Base-by-base conservation (phyloP, 1,140 invertebrate species). In the Drosophila pectinifera region DNA sequence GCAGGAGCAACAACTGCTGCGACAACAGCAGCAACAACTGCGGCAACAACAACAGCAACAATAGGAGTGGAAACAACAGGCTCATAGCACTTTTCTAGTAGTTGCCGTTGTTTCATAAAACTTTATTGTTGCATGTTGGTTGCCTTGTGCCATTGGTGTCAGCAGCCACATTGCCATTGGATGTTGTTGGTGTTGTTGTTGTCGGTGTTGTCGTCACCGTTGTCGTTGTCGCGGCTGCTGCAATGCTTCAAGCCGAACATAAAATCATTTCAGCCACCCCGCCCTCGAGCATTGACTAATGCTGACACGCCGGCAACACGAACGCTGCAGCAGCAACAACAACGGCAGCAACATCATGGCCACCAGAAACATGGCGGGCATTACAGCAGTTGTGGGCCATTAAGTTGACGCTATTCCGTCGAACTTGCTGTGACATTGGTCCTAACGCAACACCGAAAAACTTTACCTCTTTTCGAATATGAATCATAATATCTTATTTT, bases 31-130 rank as follows among this genome's bases (percentile, higher is more conserved):
- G 31, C 64, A 72, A 22, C 64, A 69, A 5, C n/a, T n/a, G n/a
- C n/a, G n/a, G n/a, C 56, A 48, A 26, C 18, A 70, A 46, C 48
- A 70, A 26, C 45, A 51, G 20, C 28, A n/a, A n/a, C n/a, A n/a
- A n/a, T n/a, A 55, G 20, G 28, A 67, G n/a, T 45, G 46, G 14
- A 7, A 59, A 43, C 45, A 84, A 64, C 28, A 38, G 56, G 42
- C 31, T 42, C 46, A 70, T 45, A 54, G 48, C 42, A 43, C 69
- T 75, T 53, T 62, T 74, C 49, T 65, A 49, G 74, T 61, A 46
- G 73, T 68, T 59, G 54, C 69, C 58, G 83, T 86, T 88, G 62
- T 76, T 79, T 82, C 75, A 86, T 88, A 83, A 86, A 88, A 89
- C 67, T 89, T 88, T 79, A 86, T 86, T 88, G 84, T 77, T 72